These are phyloP conservation scores for Hemiprocne comata DNA, from an alignment of 2,113 vertebrate genomes.

Conservation along the genomic window DNA sequence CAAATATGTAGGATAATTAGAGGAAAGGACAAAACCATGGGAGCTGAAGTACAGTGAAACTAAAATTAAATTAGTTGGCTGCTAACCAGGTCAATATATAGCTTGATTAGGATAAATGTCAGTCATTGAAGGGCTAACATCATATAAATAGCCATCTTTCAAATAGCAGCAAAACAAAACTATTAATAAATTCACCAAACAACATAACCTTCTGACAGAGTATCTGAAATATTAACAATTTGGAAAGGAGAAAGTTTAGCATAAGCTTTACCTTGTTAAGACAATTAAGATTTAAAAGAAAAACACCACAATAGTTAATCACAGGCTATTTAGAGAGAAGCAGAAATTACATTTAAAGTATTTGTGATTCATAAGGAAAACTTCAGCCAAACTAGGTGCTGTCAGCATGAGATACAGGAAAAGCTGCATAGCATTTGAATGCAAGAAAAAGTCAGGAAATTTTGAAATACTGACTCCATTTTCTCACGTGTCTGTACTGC, in stretches of 20 bases:
- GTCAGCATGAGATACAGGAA: neutral
- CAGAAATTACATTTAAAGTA: conserved; percentile 32
- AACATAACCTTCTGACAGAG: conserved; percentile 24
- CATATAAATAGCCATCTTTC: conserved; percentile 32
- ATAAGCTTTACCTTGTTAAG: conserved; percentile 38
- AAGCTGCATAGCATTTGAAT: neutral
- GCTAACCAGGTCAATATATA: conserved; percentile 23
- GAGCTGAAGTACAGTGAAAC: conserved; percentile 1
- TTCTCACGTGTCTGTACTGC: neutral
- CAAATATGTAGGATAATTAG: neutral
- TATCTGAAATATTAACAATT: conserved; percentile 15
- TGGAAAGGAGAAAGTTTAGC: conserved; percentile 17
- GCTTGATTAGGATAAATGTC: conserved; percentile 22
- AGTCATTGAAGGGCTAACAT: conserved; percentile 33
- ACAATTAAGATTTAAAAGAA: conserved; percentile 34
- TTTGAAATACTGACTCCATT: neutral
- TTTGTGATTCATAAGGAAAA: neutral
- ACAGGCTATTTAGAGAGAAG: neutral
- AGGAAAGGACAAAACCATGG: conserved; percentile 17
- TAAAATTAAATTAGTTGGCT: conserved; percentile 48
- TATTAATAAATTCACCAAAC: conserved; percentile 26
- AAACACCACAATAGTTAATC: neutral
- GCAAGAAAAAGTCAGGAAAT: neutral
- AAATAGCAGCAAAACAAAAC: conserved; percentile 14
- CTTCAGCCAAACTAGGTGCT: neutral